Percentiles rank a stretch among this genome's conserved stretches.
phyloP scores from a whole-genome alignment of 2,797 vertebrate species.

The Artibeus jamaicensis region DNA sequence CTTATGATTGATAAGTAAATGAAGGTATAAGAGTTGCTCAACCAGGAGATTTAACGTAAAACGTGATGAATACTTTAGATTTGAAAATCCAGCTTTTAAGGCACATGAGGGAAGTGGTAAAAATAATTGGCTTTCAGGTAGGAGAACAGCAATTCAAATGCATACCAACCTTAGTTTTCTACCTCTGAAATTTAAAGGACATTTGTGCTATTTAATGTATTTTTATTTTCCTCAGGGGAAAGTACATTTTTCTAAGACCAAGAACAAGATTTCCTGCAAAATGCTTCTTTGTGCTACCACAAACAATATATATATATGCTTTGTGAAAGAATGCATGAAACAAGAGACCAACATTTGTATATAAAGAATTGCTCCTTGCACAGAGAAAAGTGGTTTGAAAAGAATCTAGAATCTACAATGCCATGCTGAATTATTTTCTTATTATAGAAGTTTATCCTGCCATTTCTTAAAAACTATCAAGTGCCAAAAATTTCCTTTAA shows the following conservation, averaged over 20 bases:
- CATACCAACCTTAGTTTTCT: constrained; percentile 63
- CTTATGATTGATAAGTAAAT: not conserved
- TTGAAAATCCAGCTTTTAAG: constrained; percentile 61
- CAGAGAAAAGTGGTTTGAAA: not conserved
- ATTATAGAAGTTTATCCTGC: not conserved
- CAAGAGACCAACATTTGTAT: not conserved
- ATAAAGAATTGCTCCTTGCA: not conserved
- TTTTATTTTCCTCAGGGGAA: constrained; percentile 74
- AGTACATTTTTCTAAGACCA: constrained; percentile 73
- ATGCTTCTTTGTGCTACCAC: constrained; percentile 30
- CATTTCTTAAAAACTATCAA: not conserved
- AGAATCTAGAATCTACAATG: not conserved
- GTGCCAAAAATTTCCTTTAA: not conserved
- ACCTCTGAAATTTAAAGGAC: constrained; percentile 67
- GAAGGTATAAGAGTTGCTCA: not conserved
- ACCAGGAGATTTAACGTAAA: constrained; percentile 22
- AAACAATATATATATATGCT: not conserved
- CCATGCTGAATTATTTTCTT: not conserved
- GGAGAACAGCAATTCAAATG: constrained; percentile 56
- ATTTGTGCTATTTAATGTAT: constrained; percentile 61
- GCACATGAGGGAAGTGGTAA: constrained; percentile 26
- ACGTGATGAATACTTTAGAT: not conserved
- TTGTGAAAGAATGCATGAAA: not conserved
- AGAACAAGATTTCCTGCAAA: constrained; percentile 58
- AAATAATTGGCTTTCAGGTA: constrained; percentile 60